Conservation (phyloP, 2,113 vertebrate genomes). For the Vidua macroura region DNA sequence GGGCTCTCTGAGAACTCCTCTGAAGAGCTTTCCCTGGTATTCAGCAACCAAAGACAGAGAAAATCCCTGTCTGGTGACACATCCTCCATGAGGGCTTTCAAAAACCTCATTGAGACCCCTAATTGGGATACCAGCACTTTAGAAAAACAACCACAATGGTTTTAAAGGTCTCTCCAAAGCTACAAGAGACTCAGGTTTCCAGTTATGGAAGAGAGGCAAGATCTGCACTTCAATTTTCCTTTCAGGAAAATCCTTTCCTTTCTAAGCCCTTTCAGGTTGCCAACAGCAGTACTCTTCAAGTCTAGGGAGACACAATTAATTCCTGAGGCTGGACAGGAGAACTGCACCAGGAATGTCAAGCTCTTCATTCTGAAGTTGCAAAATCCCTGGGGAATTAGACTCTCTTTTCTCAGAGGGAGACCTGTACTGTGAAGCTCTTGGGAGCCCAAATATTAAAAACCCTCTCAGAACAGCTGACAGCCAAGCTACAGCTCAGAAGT, state of each 20-base stretch:
- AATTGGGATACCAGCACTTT: background rate
- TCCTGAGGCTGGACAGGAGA: background rate
- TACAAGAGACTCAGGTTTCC: background rate
- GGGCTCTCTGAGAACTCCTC: background rate
- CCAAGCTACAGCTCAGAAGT: background rate
- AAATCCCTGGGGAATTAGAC: background rate
- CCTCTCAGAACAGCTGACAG: background rate
- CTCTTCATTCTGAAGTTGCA: background rate
- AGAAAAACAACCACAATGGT: background rate
- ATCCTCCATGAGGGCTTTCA: background rate
- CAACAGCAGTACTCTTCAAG: background rate
- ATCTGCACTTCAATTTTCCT: background rate
- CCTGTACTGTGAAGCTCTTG: background rate
- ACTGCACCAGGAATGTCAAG: background rate
- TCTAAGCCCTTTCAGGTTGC: background rate
- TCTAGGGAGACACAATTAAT: background rate
- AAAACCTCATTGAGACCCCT: background rate
- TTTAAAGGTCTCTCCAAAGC: background rate
- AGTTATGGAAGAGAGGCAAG: background rate
- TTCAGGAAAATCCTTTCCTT: too few species aligned
- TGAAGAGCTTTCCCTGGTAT: background rate
- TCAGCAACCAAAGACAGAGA: background rate
- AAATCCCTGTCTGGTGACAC: background rate
- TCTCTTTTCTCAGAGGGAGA: background rate
- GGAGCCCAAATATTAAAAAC: background rate